Conservation (phyloP, 1,140 invertebrate species). For the Aphis craccivora region DNA sequence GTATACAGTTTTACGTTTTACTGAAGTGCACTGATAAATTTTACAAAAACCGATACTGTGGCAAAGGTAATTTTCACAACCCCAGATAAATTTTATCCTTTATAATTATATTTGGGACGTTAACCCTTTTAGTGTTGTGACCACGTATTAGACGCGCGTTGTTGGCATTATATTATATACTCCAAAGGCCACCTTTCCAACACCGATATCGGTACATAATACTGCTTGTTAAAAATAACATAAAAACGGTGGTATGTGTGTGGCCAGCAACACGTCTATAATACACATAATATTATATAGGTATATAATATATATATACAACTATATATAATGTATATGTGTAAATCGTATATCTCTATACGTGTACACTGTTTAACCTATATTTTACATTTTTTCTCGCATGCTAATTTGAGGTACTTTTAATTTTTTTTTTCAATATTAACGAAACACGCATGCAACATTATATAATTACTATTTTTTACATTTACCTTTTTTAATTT, state of each 20-base stretch:
- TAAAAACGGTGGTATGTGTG: not conserved
- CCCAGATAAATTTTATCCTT: conserved; percentile 34
- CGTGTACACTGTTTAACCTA: not conserved
- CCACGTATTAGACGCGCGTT: not conserved
- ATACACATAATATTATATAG: not conserved
- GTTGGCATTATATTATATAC: not conserved
- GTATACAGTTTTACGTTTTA: not conserved
- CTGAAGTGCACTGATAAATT: conserved; percentile 22
- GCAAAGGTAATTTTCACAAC: conserved; percentile 26
- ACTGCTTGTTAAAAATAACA: not conserved
- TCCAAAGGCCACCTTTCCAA: not conserved
- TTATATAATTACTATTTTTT: not conserved
- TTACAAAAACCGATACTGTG: conserved; percentile 11
- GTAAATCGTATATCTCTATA: not conserved
- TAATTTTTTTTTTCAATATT: not conserved
- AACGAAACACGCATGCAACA: not conserved
- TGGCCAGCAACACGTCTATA: not conserved
- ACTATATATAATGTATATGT: too few species aligned
- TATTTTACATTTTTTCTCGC: not conserved
- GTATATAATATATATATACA: too few species aligned
- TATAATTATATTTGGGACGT: conserved; percentile 36
- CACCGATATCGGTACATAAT: not conserved
- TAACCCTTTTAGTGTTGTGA: not conserved
- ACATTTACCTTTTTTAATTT: not conserved
- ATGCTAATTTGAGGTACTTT: not conserved